Percentiles rank a stretch among this genome's conserved stretches.
Conservation (phyloP, 2,113 vertebrate species). For the Pycnonotus jocosus region DNA sequence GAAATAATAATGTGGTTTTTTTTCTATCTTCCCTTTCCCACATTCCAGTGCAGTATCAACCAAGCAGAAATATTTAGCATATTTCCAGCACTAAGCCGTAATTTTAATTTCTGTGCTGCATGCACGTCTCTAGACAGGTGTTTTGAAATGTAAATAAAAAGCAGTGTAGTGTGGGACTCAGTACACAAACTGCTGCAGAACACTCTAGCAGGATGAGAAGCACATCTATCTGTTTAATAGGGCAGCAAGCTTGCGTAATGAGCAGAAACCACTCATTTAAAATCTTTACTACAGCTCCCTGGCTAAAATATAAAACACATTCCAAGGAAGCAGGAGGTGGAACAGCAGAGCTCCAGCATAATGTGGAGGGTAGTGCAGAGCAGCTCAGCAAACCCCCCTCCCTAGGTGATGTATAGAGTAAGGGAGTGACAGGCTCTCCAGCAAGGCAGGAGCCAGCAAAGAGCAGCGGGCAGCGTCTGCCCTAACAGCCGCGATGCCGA, state of each 20-base stretch:
- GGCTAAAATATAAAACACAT: slow-evolving; percentile 11
- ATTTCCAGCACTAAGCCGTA: not conserved
- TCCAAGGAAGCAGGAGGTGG: not conserved
- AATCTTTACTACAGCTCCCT: not conserved
- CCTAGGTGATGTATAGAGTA: not conserved
- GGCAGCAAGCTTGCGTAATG: not conserved
- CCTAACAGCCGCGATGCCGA: not conserved
- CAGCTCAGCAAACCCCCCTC: not conserved
- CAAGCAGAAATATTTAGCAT: slow-evolving; percentile 11
- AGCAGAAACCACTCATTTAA: not conserved
- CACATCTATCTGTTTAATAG: slow-evolving; percentile 1
- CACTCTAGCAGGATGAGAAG: not conserved
- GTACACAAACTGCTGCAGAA: not conserved
- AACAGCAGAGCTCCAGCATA: not conserved
- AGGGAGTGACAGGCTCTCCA: not conserved
- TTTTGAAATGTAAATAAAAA: slow-evolving; percentile 37
- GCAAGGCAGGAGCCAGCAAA: not conserved
- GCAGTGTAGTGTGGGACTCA: not conserved
- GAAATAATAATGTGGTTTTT: not conserved
- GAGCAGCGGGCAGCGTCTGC: not conserved
- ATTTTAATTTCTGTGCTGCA: not conserved
- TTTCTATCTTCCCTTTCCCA: not conserved
- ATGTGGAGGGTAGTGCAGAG: not conserved
- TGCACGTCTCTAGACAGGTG: not conserved
- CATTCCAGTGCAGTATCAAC: not conserved